Percentiles rank a stretch among this genome's conserved stretches.
phyloP scores from a whole-genome alignment of 1,140 invertebrate species.

The Charaxes varanes region DNA sequence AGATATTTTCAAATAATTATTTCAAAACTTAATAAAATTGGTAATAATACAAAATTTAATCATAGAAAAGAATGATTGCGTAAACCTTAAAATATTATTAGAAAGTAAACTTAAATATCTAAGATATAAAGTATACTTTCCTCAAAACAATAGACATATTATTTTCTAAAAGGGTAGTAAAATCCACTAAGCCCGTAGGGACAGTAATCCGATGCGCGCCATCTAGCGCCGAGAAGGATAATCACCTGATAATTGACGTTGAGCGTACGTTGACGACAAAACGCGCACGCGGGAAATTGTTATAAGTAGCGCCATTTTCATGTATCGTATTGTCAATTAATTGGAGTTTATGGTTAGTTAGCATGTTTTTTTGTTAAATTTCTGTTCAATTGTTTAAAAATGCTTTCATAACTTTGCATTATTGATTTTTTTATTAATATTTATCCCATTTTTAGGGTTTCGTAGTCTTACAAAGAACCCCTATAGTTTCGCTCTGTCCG shows the following conservation, averaged over 20 bases:
- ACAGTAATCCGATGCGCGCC: conserved; percentile 53
- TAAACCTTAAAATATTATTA: not conserved
- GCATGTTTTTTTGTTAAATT: not conserved
- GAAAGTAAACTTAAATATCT: not conserved
- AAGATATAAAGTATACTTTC: not conserved
- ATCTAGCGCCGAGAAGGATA: conserved; percentile 56
- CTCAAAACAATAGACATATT: not conserved
- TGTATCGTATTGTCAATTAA: conserved; percentile 4
- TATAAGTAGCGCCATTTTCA: conserved; percentile 11
- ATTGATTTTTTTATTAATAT: no score
- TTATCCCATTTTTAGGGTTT: no score
- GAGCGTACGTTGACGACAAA: conserved; percentile 41
- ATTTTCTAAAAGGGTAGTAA: conserved; percentile 2
- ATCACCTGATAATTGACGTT: conserved; percentile 60
- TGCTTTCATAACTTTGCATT: no score
- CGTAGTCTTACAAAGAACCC: no score
- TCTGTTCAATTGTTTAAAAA: not conserved
- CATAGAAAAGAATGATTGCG: no score
- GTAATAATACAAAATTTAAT: no score
- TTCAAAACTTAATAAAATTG: no score
- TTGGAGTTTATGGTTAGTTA: not conserved
- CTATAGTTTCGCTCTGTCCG: no score
- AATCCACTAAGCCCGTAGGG: conserved; percentile 4
- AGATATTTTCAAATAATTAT: no score
- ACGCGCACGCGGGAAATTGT: conserved; percentile 40